Evolutionary conservation across 2,797 vertebrate genomes (phyloP).

Genomic region (Botia kubotai): DNA sequence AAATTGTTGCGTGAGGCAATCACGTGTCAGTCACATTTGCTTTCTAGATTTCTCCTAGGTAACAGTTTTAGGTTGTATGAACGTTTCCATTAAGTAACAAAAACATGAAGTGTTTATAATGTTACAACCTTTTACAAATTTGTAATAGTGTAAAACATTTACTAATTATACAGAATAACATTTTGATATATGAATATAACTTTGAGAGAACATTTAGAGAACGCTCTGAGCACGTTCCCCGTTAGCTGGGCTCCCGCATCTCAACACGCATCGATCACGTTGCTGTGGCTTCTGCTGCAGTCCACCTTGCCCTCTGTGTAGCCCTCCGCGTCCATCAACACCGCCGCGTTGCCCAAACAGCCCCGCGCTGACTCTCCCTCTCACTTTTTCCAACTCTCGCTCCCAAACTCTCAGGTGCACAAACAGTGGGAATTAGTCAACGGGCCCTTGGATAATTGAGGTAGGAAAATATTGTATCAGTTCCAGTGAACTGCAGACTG

Average conservation of each 20-base stretch:
- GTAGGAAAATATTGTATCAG: conserved; percentile 87
- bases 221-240: too few relatives aligned
- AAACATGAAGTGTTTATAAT: too few relatives aligned
- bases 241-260: background rate
- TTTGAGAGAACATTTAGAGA: too few relatives aligned
- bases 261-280: conserved; percentile 1
- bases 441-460: conserved; percentile 81
- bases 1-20: background rate
- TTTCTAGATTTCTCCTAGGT: background rate
- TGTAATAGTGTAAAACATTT: too few relatives aligned
- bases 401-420: conserved; percentile 82
- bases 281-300: conserved; percentile 35
- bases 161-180: too few relatives aligned
- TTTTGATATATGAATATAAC: too few relatives aligned
- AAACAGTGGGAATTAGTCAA: conserved; percentile 85
- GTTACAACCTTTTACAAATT: too few relatives aligned
- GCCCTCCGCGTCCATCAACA: conserved; percentile 75
- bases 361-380: conserved; percentile 72
- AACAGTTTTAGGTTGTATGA: too few relatives aligned
- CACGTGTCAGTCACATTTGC: background rate
- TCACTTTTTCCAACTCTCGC: conserved; percentile 81
- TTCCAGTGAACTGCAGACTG: conserved; percentile 77
- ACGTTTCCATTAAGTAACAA: too few relatives aligned
- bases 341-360: conserved; percentile 66
- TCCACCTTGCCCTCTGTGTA: conserved; percentile 69